These are phyloP conservation scores for Irena cyanogastra DNA, from an alignment of 2,113 vertebrate genomes.

Conservation along the genomic window DNA sequence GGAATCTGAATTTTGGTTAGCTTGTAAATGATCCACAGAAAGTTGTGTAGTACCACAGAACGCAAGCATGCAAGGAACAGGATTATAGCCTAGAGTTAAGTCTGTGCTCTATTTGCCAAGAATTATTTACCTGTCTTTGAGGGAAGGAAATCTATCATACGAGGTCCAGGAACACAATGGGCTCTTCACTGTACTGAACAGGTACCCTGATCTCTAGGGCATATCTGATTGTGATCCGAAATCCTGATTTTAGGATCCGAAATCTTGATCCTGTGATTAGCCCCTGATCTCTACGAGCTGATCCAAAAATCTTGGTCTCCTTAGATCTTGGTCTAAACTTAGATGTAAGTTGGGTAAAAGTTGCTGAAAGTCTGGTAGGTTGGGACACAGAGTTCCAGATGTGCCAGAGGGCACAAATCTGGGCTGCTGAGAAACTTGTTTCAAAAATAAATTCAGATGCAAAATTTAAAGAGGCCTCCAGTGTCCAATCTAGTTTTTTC, in stretches of 20 bases:
- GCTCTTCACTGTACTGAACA: background rate
- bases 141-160: background rate
- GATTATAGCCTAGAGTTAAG: background rate
- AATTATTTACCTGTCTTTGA: background rate
- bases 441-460: background rate
- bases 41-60: background rate
- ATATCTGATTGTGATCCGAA: background rate
- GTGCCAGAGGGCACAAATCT: background rate
- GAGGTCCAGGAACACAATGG: background rate
- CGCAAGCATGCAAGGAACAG: background rate
- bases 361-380: background rate
- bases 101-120: background rate
- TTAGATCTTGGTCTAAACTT: background rate
- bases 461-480: background rate
- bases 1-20: background rate
- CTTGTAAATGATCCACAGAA: background rate
- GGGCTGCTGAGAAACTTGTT: background rate
- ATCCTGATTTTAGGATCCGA: background rate
- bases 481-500: background rate
- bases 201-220: background rate
- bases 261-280: background rate
- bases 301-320: background rate
- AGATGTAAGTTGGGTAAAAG: background rate
- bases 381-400: background rate
- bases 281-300: background rate